A percentile compares a stretch with the other conserved stretches of the same genome.
These are phyloP conservation scores for Myotis findleyi DNA, from an alignment of 2,797 vertebrate genomes.

Conservation along the genomic window DNA sequence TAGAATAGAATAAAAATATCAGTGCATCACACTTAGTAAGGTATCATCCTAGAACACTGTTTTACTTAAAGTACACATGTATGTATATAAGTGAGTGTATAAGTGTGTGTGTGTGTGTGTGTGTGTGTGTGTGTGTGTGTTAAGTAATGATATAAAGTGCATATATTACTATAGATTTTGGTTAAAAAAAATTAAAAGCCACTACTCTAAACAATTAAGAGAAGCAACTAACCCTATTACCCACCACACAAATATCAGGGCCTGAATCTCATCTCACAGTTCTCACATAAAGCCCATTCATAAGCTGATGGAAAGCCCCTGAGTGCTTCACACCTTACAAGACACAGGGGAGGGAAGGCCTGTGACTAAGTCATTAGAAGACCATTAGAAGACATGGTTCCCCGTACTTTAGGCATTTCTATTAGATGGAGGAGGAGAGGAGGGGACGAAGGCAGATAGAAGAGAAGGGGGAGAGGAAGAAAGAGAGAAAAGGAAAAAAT, in stretches of 20 bases:
- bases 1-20: constrained; percentile 20
- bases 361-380: neutral
- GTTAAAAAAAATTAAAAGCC: neutral
- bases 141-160: neutral
- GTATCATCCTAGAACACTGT: neutral
- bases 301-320: neutral
- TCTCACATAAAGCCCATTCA: neutral
- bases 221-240: neutral
- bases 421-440: neutral
- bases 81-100: neutral
- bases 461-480: accelerated
- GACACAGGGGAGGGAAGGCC: neutral
- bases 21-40: neutral
- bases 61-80: neutral
- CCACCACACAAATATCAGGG: neutral
- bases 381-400: neutral
- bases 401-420: neutral
- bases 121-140: neutral
- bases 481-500: neutral
- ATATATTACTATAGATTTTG: neutral
- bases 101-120: neutral
- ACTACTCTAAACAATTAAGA: constrained; percentile 1
- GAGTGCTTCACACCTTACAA: neutral
- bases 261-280: neutral
- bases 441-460: neutral